Percentiles rank a stretch among this genome's conserved stretches.
Evolutionary conservation across 92 coral and sea anemone genomes (phyloP).

Genomic region (Zoanthus sansibaricus): DNA sequence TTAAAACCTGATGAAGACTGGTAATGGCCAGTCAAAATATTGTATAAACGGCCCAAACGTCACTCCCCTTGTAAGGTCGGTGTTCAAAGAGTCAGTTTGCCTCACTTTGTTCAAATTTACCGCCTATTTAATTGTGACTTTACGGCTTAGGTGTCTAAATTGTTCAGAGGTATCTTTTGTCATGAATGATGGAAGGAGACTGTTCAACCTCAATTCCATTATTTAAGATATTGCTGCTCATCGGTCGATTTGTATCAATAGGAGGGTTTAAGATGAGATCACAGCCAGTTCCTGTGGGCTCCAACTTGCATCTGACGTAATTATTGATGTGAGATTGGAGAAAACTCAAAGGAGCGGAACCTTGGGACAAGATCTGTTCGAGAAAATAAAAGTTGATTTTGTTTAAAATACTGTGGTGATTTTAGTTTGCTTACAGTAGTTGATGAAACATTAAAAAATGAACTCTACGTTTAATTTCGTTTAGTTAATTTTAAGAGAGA

Average conservation of each 20-base stretch:
- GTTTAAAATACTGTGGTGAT: too few relatives aligned
- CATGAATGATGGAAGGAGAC: not conserved
- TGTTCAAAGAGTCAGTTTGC: too few relatives aligned
- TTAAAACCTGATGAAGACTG: too few relatives aligned
- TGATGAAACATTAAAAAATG: too few relatives aligned
- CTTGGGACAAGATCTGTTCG: slow-evolving; percentile 81
- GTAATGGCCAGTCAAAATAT: too few relatives aligned
- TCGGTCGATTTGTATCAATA: not conserved
- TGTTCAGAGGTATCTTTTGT: slow-evolving; percentile 28
- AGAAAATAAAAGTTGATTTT: not conserved
- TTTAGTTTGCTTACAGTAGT: too few relatives aligned
- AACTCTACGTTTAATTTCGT: too few relatives aligned
- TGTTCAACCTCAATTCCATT: slow-evolving; percentile 12
- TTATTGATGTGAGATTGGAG: slow-evolving; percentile 76
- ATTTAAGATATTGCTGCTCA: not conserved
- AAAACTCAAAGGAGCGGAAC: slow-evolving; percentile 87
- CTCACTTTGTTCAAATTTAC: too few relatives aligned
- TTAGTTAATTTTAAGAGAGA: too few relatives aligned
- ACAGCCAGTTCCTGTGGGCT: slow-evolving; percentile 69
- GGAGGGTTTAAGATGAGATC: slow-evolving; percentile 67
- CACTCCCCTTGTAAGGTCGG: too few relatives aligned
- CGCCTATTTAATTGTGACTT: too few relatives aligned
- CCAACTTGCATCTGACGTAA: slow-evolving; percentile 77
- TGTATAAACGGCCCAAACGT: too few relatives aligned
- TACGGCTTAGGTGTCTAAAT: not conserved